These are phyloP conservation scores for Pollimyrus isidori DNA, from an alignment of 2,113 vertebrate genomes.

Conservation along the genomic window DNA sequence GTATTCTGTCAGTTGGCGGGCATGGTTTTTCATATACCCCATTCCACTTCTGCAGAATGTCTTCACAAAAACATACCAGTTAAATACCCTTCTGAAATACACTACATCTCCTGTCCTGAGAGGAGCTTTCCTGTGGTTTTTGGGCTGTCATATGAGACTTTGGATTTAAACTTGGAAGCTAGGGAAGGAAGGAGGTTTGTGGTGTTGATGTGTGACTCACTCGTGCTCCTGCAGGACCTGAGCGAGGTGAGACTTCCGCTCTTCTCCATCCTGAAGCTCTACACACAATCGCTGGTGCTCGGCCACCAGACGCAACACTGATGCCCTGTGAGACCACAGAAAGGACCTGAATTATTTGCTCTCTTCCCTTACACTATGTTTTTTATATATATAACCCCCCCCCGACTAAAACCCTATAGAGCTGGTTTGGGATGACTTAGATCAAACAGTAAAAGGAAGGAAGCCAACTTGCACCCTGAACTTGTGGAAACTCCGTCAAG, in stretches of 20 bases:
- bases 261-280: slow-evolving; percentile 61
- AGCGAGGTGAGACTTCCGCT: slow-evolving; percentile 49
- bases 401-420: not conserved
- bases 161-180: not conserved
- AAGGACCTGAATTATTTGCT: not conserved
- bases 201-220: slow-evolving; percentile 57
- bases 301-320: slow-evolving; percentile 59
- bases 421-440: not conserved
- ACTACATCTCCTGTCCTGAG: not conserved
- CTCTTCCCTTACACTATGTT: not conserved
- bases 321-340: slow-evolving; percentile 48
- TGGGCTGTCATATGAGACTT: not conserved
- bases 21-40: not conserved
- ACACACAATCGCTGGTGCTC: slow-evolving; percentile 47
- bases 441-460: not conserved
- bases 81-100: not conserved
- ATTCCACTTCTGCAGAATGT: not conserved
- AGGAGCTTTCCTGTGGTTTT: not conserved
- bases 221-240: slow-evolving; percentile 50
- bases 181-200: not conserved
- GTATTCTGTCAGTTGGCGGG: not conserved
- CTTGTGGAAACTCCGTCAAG: not conserved
- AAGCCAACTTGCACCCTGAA: not conserved
- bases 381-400: not conserved
- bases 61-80: not conserved